These are phyloP conservation scores for Zapus hudsonius DNA, from an alignment of 2,113 vertebrate species.

Conservation along the genomic window DNA sequence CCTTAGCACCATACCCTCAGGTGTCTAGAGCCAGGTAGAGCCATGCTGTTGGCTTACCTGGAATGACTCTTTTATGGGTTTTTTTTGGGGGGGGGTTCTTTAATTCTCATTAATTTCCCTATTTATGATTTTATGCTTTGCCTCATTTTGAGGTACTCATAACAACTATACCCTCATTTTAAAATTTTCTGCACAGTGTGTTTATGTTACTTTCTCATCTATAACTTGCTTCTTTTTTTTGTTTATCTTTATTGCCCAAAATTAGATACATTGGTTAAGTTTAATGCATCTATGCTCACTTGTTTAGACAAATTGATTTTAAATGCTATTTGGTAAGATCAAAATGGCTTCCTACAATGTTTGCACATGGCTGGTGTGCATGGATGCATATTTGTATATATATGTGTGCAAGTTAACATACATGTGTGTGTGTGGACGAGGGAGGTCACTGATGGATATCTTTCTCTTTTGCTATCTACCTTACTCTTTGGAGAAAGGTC, in stretches of 20 bases:
- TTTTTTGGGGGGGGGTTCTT: not conserved
- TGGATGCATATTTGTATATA: too few relatives aligned
- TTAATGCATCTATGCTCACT: not conserved
- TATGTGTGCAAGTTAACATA: too few relatives aligned
- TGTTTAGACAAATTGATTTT: not conserved
- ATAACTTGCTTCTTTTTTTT: not conserved
- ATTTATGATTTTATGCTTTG: not conserved
- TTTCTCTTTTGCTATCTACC: too few relatives aligned
- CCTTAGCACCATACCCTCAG: too few relatives aligned
- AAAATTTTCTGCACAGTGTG: not conserved
- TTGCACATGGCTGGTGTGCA: too few relatives aligned
- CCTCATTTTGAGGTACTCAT: not conserved
- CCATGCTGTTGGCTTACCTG: not conserved
- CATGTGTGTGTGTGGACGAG: too few relatives aligned
- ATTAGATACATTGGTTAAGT: too few relatives aligned
- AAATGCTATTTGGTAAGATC: not conserved
- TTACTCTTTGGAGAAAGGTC: too few relatives aligned
- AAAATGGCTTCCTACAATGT: not conserved
- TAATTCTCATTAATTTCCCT: not conserved
- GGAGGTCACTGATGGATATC: too few relatives aligned
- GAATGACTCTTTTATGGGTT: too few relatives aligned
- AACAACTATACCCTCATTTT: not conserved
- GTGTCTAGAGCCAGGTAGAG: not conserved
- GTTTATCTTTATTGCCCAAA: too few relatives aligned
- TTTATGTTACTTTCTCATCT: not conserved